Evolutionary conservation across 2,888 invertebrate species (phyloP), one percentile per base, ranked within the genome.

Genomic region (Diabrotica balteata): DNA sequence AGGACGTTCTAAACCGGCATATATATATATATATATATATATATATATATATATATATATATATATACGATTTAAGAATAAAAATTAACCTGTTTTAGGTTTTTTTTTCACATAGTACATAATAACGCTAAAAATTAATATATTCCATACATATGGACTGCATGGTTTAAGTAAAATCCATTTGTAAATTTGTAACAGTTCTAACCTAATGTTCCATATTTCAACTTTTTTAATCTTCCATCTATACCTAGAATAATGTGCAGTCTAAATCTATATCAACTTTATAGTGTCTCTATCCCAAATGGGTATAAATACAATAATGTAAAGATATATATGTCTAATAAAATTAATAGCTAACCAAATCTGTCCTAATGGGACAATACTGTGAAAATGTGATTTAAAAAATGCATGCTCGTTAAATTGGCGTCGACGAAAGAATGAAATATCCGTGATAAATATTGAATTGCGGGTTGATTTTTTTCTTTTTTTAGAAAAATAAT

Each of bases 221-320:
- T 32, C 32, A 5, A 32, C 32, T 32, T 4, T 32, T 32, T 32
- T 32, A 32, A 32, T 4, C 8, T 51, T 46, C 58, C 46, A 58
- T 10, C 64, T 64, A 64, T 52, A 51, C 58, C 63, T 63, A 55
- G 8, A 59, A 9, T 58, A 50, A 22, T 58, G 63, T 64, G 63
- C 63, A 58, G 43, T 47, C 63, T 64, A 58, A 57, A 1, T 64
- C 63, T 64, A 64, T 32, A 49, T 58, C 51, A 64, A 64, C 46
- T 45, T 9, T 51, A 58, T 47, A 64, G 52, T 58, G 58, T 52
- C 32, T 61, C 52, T 61, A 61, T 61, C 61, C 52, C 61, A 47
- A 55, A 63, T 51, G 43, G 32, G 47, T 58, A 58, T 46, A 10
- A 58, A 57, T 43, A 42, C 51, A 53, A 55, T 49, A 55, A 45